These are phyloP conservation scores for Coracias cyanogaster DNA, from an alignment of 2,797 vertebrate genomes.

Conservation along the genomic window DNA sequence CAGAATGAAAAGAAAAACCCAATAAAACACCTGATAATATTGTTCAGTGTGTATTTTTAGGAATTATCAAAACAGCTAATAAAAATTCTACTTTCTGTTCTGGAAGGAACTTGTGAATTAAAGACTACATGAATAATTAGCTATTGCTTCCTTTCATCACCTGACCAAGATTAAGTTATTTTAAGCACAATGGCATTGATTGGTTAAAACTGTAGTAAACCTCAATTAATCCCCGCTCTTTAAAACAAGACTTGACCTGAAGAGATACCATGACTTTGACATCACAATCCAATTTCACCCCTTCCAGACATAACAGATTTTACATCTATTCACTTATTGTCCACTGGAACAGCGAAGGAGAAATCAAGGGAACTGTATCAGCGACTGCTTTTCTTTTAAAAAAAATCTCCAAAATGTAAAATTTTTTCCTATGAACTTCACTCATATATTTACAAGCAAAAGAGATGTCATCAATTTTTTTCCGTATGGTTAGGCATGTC, in stretches of 20 bases:
- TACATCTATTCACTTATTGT: background rate
- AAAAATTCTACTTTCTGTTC: background rate
- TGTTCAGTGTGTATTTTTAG: background rate
- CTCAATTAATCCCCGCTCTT: constrained; percentile 61
- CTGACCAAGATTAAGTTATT: constrained; percentile 66
- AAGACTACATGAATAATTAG: constrained; percentile 1
- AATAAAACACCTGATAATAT: background rate
- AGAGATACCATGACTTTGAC: constrained; percentile 57
- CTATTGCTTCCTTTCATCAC: background rate
- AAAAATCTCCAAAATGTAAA: background rate
- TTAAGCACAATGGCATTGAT: constrained; percentile 51
- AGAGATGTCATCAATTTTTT: background rate
- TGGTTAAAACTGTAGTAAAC: constrained; percentile 51
- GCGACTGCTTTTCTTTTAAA: background rate
- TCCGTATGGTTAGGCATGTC: background rate
- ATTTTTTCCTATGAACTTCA: background rate
- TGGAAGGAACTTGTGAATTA: background rate
- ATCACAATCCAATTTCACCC: constrained; percentile 68
- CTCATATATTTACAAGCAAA: background rate
- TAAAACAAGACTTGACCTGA: constrained; percentile 66
- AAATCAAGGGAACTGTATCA: background rate
- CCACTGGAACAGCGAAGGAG: background rate
- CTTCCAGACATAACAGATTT: constrained; percentile 10
- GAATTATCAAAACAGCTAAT: background rate
- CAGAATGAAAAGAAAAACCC: background rate